Conservation (phyloP, 2,888 invertebrate genomes). For the Junonia oenone region DNA sequence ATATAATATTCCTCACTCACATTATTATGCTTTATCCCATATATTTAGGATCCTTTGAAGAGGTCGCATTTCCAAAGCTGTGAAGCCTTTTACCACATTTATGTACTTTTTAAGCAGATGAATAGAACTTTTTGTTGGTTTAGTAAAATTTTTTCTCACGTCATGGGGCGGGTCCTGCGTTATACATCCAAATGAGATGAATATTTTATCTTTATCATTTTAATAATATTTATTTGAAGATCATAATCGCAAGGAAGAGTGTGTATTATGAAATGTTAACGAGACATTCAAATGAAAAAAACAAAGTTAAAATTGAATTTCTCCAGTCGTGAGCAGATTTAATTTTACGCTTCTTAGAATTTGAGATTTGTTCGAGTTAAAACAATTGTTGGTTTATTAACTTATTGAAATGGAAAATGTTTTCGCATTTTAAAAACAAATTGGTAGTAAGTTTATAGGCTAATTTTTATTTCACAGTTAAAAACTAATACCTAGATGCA, state of each 20-base stretch:
- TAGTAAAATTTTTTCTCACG: conserved; percentile 40
- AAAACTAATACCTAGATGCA: too few species aligned
- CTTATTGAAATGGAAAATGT: not conserved
- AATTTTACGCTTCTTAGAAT: not conserved
- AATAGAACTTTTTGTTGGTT: conserved; percentile 53
- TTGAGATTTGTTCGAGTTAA: not conserved
- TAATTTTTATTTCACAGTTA: too few species aligned
- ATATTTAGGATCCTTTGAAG: conserved; percentile 17
- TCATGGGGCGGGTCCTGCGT: not conserved
- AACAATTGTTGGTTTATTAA: not conserved
- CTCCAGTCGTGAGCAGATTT: not conserved
- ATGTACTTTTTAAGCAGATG: conserved; percentile 47
- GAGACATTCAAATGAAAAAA: not conserved
- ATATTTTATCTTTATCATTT: conserved; percentile 15
- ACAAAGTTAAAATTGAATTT: not conserved
- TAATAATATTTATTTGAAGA: not conserved
- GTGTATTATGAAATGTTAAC: not conserved
- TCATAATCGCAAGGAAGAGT: not conserved
- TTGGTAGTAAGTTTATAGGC: too few species aligned
- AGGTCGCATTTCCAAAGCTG: conserved; percentile 23
- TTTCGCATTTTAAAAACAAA: too few species aligned
- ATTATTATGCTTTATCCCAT: not conserved
- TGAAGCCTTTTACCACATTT: conserved; percentile 50
- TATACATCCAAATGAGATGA: conserved; percentile 1
- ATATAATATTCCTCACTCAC: not conserved